Conservation (phyloP, 2,888 invertebrate species). For the Cephalotes varians region DNA sequence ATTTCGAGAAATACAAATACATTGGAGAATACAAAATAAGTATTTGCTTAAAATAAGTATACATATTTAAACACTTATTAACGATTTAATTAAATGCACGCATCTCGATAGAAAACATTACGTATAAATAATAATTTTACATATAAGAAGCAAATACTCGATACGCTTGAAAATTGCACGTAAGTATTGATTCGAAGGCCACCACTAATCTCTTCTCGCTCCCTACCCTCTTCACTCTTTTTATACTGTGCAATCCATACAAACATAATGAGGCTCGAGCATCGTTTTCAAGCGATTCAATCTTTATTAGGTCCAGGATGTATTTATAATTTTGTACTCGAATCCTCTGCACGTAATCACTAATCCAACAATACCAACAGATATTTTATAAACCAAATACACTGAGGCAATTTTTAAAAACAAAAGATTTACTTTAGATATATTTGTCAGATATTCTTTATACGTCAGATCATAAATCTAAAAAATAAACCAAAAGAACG, state of each 20-base stretch:
- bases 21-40: background rate
- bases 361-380: background rate
- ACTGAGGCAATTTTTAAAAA: background rate
- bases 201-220: slow-evolving; percentile 48
- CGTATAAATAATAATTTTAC: background rate
- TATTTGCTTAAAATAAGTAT: no score
- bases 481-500: background rate
- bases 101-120: background rate
- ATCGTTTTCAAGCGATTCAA: slow-evolving; percentile 5
- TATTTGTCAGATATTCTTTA: background rate
- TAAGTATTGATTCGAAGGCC: slow-evolving; percentile 50
- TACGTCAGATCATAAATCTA: background rate
- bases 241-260: slow-evolving; percentile 30
- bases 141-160: slow-evolving; percentile 25
- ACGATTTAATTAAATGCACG: background rate
- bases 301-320: background rate
- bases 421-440: background rate
- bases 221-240: slow-evolving; percentile 37
- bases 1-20: background rate
- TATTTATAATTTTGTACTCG: background rate
- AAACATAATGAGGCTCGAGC: slow-evolving; percentile 33
- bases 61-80: background rate
- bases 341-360: background rate
- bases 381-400: background rate
- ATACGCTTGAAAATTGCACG: slow-evolving; percentile 34